Conservation (phyloP, 2,797 vertebrate species). For the Notoglanidium macrostoma region DNA sequence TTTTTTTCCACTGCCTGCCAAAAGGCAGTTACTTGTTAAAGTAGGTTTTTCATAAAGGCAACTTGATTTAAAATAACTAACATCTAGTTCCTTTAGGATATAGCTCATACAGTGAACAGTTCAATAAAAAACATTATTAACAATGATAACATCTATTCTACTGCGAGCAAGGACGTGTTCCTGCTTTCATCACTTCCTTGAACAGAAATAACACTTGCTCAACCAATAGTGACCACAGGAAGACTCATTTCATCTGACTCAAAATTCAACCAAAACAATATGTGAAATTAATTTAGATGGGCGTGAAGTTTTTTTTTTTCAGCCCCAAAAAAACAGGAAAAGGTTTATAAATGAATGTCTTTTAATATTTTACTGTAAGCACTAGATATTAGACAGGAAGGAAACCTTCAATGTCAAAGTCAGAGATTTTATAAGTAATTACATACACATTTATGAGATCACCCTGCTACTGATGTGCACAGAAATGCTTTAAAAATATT, state of each 20-base stretch:
- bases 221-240: conserved; percentile 22
- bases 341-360: background rate
- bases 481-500: background rate
- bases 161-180: conserved; percentile 23
- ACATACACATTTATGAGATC: too few species aligned
- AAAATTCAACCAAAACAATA: background rate
- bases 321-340: background rate
- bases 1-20: background rate
- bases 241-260: background rate
- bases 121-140: background rate
- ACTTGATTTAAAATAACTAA: background rate
- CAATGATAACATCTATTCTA: conserved; percentile 22
- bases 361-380: background rate
- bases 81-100: background rate
- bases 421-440: background rate
- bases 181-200: conserved; percentile 45
- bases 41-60: background rate
- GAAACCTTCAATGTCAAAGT: background rate
- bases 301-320: accelerated
- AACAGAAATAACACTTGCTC: conserved; percentile 23
- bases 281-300: background rate
- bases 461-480: background rate
- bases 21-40: background rate
- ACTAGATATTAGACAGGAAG: background rate
- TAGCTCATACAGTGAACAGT: background rate